Base-by-base conservation (phyloP, 2,888 invertebrate genomes). In the Choreutis nemorana region DNA sequence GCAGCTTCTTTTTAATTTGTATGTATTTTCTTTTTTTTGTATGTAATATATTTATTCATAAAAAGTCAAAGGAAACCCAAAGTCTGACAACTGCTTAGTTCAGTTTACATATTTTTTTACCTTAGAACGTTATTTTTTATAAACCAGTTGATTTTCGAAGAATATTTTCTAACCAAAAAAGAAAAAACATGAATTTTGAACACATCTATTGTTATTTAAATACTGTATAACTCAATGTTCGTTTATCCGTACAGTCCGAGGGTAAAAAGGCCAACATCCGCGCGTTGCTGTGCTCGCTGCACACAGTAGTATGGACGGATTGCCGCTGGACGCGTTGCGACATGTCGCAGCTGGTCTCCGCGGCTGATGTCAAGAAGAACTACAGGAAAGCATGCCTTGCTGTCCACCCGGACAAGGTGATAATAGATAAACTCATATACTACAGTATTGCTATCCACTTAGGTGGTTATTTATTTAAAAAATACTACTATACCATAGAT, bases 371-470 rank as follows among this genome's bases (percentile, higher is more conserved):
- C 30, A 99, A 98, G 68, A 95, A 96, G 55, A 87, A 90, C 45
- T 99, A 98, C 62, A 83, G 97, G 29, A 93, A 89, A 63, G 99
- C 99, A 4, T 97, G 98, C 44, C 83, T 99, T 23, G 94, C 95
- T 28, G 96, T 98, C 22, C 99, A 99, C 80, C 99, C 99, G 0
- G 99, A 99, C 64, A 99, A 99, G 87, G 97, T 97, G 70, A 50
- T 46, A 40, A 12, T 10, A 18, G 14, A 11, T n/a, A n/a, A n/a
- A n/a, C n/a, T n/a, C n/a, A n/a, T n/a, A n/a, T n/a, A n/a, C n/a
- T n/a, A n/a, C n/a, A n/a, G n/a, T n/a, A n/a, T n/a, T n/a, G n/a
- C n/a, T n/a, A n/a, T n/a, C n/a, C n/a, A n/a, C n/a, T n/a, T n/a
- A n/a, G n/a, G n/a, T n/a, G n/a, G n/a, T n/a, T n/a, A n/a, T n/a